Evolutionary conservation across 2,113 vertebrate genomes (phyloP).

Genomic region (Daboia siamensis): DNA sequence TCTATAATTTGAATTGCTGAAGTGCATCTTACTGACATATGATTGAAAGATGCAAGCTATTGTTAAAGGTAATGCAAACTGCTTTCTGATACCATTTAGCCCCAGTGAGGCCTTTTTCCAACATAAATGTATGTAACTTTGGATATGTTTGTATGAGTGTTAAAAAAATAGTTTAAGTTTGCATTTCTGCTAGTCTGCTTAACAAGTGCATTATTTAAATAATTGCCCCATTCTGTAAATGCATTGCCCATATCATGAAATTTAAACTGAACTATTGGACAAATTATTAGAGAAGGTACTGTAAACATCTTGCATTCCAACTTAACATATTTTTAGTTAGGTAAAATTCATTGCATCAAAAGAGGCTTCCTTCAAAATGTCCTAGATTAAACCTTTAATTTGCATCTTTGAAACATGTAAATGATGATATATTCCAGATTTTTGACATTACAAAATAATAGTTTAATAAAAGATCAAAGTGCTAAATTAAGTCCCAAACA

Average conservation of each 20-base stretch:
- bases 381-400: background rate
- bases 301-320: background rate
- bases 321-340: background rate
- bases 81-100: background rate
- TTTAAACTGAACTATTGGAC: background rate
- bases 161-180: background rate
- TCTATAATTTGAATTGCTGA: background rate
- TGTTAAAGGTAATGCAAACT: background rate
- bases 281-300: background rate
- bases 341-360: background rate
- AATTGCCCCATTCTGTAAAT: background rate
- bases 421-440: background rate
- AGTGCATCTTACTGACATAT: background rate
- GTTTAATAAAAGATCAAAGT: constrained; percentile 2
- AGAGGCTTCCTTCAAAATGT: background rate
- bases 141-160: background rate
- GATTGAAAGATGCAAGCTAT: background rate
- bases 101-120: background rate
- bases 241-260: background rate
- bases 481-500: constrained; percentile 4
- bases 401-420: background rate
- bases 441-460: constrained; percentile 1
- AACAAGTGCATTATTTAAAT: background rate
- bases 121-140: background rate
- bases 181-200: background rate